Percentiles rank a stretch among this genome's conserved stretches.
These are phyloP conservation scores for Amblyopsis hoosieri DNA, from an alignment of 2,797 vertebrate genomes.

Conservation along the genomic window DNA sequence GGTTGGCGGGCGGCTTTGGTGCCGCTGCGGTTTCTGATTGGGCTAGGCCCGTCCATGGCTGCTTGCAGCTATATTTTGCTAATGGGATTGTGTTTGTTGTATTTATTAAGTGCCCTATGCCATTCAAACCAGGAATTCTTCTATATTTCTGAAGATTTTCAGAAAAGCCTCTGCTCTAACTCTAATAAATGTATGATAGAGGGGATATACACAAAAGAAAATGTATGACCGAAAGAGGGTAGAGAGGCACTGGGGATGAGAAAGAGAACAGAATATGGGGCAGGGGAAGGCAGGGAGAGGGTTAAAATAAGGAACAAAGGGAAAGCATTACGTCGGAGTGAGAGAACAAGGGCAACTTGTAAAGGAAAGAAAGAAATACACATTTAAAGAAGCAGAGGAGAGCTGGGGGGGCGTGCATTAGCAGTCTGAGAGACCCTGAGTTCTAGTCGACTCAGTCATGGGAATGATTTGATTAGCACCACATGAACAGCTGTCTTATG, in stretches of 20 bases:
- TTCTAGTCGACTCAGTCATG: slow-evolving; percentile 73
- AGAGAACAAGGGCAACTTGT: slow-evolving; percentile 22
- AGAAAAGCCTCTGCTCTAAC: too few relatives aligned
- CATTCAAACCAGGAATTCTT: too few relatives aligned
- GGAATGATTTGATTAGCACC: slow-evolving; percentile 78
- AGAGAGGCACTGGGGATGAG: background rate
- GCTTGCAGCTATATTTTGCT: too few relatives aligned
- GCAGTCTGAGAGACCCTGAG: slow-evolving; percentile 61
- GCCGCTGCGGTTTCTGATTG: too few relatives aligned
- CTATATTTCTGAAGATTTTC: too few relatives aligned
- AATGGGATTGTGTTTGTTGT: slow-evolving; percentile 15
- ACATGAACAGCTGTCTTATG: slow-evolving; percentile 78
- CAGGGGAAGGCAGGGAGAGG: slow-evolving; percentile 1
- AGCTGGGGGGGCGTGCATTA: background rate
- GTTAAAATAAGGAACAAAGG: slow-evolving; percentile 15
- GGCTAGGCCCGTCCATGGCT: too few relatives aligned
- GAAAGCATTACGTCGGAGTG: slow-evolving; percentile 24
- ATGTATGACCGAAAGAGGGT: background rate
- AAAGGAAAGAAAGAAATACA: slow-evolving; percentile 7
- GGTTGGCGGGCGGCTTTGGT: too few relatives aligned
- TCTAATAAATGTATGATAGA: too few relatives aligned
- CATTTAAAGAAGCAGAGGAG: background rate
- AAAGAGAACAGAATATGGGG: slow-evolving; percentile 2
- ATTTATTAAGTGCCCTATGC: background rate
- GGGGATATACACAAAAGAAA: too few relatives aligned